Percentiles rank a stretch among this genome's conserved stretches.
phyloP scores from a whole-genome alignment of 2,888 invertebrate genomes.

The Alloplasta piceator region DNA sequence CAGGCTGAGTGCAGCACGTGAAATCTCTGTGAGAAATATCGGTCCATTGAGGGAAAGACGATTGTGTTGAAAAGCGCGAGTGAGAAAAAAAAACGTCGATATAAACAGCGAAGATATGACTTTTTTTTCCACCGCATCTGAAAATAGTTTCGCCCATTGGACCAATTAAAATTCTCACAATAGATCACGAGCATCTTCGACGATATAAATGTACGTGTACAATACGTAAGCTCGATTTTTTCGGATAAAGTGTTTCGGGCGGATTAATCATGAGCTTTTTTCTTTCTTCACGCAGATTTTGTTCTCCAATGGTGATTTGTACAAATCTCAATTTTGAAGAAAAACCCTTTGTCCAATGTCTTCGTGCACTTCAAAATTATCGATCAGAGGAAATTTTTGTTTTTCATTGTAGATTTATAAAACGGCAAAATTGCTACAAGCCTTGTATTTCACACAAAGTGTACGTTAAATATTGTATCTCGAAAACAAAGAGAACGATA shows the following conservation, averaged over 20 bases:
- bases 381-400: not conserved
- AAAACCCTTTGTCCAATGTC: slow-evolving; percentile 14
- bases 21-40: slow-evolving; percentile 11
- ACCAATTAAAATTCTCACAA: slow-evolving; percentile 32
- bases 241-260: slow-evolving; percentile 48
- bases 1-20: slow-evolving; percentile 37
- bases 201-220: slow-evolving; percentile 71
- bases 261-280: slow-evolving; percentile 28
- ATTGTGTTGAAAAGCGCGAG: not conserved
- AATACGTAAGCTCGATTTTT: slow-evolving; percentile 74
- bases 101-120: slow-evolving; percentile 4
- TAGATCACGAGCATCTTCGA: slow-evolving; percentile 67
- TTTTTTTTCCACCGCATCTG: not conserved
- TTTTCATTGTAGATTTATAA: not conserved
- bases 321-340: slow-evolving; percentile 7
- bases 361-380: slow-evolving; percentile 12
- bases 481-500: too few relatives aligned
- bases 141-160: slow-evolving; percentile 2
- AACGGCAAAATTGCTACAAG: slow-evolving; percentile 1
- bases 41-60: slow-evolving; percentile 3
- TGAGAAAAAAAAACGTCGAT: slow-evolving; percentile 6
- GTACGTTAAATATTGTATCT: not conserved
- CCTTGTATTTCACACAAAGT: slow-evolving; percentile 11
- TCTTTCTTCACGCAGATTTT: slow-evolving; percentile 3
- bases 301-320: slow-evolving; percentile 20